A percentile compares a stretch with the other conserved stretches of the same genome.
phyloP scores from a whole-genome alignment of 2,888 invertebrate species.

The Hirtodrosophila trivittata region DNA sequence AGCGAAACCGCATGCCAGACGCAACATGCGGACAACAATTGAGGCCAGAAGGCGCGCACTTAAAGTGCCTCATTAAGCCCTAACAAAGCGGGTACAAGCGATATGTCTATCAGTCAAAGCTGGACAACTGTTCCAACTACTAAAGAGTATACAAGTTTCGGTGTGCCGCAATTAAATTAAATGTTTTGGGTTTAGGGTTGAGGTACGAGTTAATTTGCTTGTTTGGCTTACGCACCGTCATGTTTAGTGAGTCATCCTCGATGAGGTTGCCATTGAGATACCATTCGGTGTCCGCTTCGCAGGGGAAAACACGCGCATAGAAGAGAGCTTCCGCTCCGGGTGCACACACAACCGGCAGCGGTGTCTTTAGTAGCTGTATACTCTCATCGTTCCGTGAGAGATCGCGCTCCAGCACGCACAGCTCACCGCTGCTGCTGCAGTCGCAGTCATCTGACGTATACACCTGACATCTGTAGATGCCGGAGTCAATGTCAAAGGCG shows the following conservation, averaged over 20 bases:
- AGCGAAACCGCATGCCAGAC: neutral
- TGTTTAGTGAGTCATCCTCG: conserved; percentile 80
- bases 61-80: conserved; percentile 20
- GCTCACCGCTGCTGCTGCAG: conserved; percentile 84
- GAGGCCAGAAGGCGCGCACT: conserved; percentile 21
- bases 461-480: conserved; percentile 88
- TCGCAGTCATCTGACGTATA: conserved; percentile 86
- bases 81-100: neutral
- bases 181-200: conserved; percentile 1
- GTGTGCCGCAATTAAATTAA: conserved; percentile 1
- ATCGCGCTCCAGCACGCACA: conserved; percentile 72
- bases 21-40: conserved; percentile 9
- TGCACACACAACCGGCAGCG: conserved; percentile 85
- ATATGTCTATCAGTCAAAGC: too few relatives aligned
- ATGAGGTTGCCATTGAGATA: conserved; percentile 82
- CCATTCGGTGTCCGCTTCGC: conserved; percentile 85
- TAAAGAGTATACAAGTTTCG: conserved; percentile 11
- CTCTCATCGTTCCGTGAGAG: conserved; percentile 83
- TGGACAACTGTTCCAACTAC: neutral
- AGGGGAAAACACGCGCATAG: conserved; percentile 85
- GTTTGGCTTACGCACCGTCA: conserved; percentile 78
- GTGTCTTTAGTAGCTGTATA: conserved; percentile 85
- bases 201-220: neutral
- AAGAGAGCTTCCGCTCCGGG: conserved; percentile 85
- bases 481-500: conserved; percentile 87